Base-by-base conservation (phyloP, 2,888 invertebrate genomes). In the Nomada fucata region DNA sequence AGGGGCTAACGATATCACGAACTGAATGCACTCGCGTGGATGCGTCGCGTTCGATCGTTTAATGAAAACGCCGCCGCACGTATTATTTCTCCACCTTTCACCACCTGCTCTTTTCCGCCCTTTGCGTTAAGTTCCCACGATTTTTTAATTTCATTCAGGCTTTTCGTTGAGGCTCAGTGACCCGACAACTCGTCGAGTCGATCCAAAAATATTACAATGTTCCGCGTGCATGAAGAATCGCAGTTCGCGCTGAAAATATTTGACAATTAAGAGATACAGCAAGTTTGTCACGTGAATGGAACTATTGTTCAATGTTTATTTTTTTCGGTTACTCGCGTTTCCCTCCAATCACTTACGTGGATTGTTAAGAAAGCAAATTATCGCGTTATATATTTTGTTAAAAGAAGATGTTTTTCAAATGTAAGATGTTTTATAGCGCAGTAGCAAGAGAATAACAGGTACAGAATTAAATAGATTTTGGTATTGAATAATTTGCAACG, bases 1-100 rank as follows among this genome's bases (percentile, higher is more conserved):
- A 42, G 18, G 18, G 42, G 26, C n/a, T 44, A 69, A 69, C 75
- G 70, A 82, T 77, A 69, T 57, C 72, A 65, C 53, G 57, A 76
- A 77, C 76, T n/a, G 55, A 65, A 47, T 50, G 55, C 61, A 53
- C 20, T 29, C n/a, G 36, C 10, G 2, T 10, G 55, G 36, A 23
- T 65, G 29, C 53, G 44, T 55, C 29, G 55, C 77, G 73, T 61
- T 82, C 83, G 70, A 82, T 82, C 65, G 65, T 57, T 82, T 82
- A 82, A 83, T 77, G 72, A 82, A 82, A 83, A 82, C 55, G 44
- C 26, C 60, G 50, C 59, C 36, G 72, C 26, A 57, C 72, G 55
- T 72, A 73, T 82, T 69, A 69, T 68, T 68, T 20, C 7, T 29
- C 42, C 61, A 64, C 36, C 36, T 36, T 36, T 61, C 64, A 1